phyloP scores from a whole-genome alignment of 2,888 invertebrate genomes.

The Hermaeophaga mercurialis region DNA sequence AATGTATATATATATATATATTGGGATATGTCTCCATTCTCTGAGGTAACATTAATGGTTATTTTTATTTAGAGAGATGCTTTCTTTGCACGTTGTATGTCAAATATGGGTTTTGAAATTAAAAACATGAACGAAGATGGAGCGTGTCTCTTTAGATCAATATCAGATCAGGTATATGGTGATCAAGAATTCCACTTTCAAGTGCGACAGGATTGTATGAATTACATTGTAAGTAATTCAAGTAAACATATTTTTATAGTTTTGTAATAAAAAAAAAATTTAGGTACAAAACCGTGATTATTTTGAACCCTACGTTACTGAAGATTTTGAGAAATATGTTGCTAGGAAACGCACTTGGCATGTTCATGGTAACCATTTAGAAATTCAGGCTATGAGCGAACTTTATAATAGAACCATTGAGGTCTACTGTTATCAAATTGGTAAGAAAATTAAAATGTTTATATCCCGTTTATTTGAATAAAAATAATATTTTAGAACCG shows the following conservation, averaged over 20 bases:
- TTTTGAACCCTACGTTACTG: constrained; percentile 87
- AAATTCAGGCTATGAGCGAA: constrained; percentile 90
- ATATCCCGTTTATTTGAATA: not conserved
- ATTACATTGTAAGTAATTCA: constrained; percentile 76
- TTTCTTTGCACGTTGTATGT: constrained; percentile 58
- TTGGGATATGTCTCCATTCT: too few relatives aligned
- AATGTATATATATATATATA: too few relatives aligned
- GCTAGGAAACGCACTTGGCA: constrained; percentile 77
- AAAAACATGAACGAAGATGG: constrained; percentile 88
- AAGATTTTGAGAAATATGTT: constrained; percentile 84
- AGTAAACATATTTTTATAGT: constrained; percentile 41
- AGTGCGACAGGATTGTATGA: constrained; percentile 84
- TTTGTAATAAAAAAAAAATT: constrained; percentile 29
- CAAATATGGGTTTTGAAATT: constrained; percentile 76
- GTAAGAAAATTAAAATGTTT: constrained; percentile 54
- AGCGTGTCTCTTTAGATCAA: constrained; percentile 85
- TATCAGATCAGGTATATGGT: constrained; percentile 88
- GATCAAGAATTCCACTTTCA: constrained; percentile 88
- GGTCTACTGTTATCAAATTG: constrained; percentile 78
- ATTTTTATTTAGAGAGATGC: constrained; percentile 49
- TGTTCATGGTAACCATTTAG: constrained; percentile 89
- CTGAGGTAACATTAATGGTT: too few relatives aligned
- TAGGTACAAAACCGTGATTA: constrained; percentile 85
- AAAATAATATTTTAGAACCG: constrained; percentile 64
- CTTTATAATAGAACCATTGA: constrained; percentile 87